Conservation (phyloP, 37 sponge, comb jelly and placozoan genomes). For the Spongia lamella region DNA sequence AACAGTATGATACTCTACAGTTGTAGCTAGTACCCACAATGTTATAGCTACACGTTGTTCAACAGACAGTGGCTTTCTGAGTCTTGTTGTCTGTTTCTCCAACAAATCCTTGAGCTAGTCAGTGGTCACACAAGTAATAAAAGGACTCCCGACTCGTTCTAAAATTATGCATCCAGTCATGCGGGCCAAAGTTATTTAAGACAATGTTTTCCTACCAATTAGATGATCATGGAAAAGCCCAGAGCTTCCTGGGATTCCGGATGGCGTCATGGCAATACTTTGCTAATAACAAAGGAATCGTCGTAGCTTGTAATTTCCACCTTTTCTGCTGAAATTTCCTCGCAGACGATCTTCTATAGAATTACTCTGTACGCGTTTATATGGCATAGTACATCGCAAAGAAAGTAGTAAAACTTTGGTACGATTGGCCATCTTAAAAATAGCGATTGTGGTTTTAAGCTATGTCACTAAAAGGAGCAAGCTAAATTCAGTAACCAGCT, state of each 20-base stretch:
- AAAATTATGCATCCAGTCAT: conserved; percentile 22
- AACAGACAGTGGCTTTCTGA: not conserved
- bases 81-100: conserved; percentile 1
- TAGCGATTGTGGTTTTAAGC: no score
- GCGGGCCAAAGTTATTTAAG: not conserved
- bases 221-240: not conserved
- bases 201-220: conserved; percentile 17
- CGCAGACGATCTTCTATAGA: no score
- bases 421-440: no score
- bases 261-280: no score
- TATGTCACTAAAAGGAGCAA: no score
- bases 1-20: conserved; percentile 6
- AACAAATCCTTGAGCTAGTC: not conserved
- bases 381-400: no score
- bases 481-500: no score
- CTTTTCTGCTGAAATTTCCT: no score
- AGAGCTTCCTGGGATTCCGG: not conserved
- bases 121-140: conserved; percentile 1
- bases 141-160: not conserved
- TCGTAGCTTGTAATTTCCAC: no score
- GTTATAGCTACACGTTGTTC: conserved; percentile 15
- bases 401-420: no score
- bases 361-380: no score
- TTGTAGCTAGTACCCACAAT: conserved; percentile 15
- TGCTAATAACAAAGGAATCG: no score